A percentile compares a stretch with the other conserved stretches of the same genome.
These are phyloP conservation scores for Neomorphus geoffroyi DNA, from an alignment of 2,797 vertebrate species.

Conservation along the genomic window DNA sequence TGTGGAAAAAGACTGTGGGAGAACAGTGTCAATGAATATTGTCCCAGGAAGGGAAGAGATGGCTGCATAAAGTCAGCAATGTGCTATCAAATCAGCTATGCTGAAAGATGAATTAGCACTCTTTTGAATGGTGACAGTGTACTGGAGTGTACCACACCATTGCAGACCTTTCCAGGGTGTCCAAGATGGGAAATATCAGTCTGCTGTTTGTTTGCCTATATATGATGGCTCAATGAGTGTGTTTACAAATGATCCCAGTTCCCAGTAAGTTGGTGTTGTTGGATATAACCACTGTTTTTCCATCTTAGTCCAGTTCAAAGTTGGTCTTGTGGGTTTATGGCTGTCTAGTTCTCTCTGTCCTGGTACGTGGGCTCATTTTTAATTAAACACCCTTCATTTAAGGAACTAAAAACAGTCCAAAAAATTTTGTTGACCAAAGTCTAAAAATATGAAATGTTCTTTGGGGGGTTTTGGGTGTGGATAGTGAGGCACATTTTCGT, in stretches of 20 bases:
- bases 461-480: constrained; percentile 76
- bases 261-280: neutral
- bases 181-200: neutral
- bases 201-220: neutral
- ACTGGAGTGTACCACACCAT: neutral
- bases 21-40: no score
- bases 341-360: constrained; percentile 60
- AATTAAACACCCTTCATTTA: constrained; percentile 70
- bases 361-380: constrained; percentile 62
- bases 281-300: constrained; percentile 33
- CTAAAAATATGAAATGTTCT: constrained; percentile 79
- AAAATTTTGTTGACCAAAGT: constrained; percentile 70
- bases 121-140: neutral
- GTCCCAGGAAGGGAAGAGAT: neutral
- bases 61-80: neutral
- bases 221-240: neutral
- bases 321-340: constrained; percentile 60
- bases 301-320: constrained; percentile 48
- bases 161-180: neutral
- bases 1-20: neutral
- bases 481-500: constrained; percentile 74
- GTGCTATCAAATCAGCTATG: neutral
- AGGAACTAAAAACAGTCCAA: constrained; percentile 63
- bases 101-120: neutral
- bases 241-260: neutral